Evolutionary conservation across 2,888 invertebrate species (phyloP).

Genomic region (Agriotes lineatus): DNA sequence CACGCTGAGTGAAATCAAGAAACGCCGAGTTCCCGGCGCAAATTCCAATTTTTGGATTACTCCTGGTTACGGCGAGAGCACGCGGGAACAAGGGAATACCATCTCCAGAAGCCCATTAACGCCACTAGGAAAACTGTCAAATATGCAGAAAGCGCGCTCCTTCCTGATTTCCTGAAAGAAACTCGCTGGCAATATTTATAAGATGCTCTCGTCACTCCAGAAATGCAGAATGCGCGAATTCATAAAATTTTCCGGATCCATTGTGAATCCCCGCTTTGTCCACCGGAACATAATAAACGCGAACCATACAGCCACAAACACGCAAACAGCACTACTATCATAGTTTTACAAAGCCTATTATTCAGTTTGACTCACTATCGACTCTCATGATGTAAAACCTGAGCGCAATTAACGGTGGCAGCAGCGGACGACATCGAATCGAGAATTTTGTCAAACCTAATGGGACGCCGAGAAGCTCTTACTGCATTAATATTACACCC

Average conservation of each 20-base stretch:
- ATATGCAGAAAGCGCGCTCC: constrained; percentile 32
- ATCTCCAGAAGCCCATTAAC: constrained; percentile 8
- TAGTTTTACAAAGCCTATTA: constrained; percentile 3
- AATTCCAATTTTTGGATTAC: too few species aligned
- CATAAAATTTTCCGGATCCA: constrained; percentile 33
- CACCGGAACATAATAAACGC: not conserved
- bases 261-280: constrained; percentile 31
- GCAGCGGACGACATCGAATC: too few species aligned
- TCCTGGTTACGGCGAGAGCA: too few species aligned
- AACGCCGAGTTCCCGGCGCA: too few species aligned
- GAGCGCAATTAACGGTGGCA: too few species aligned
- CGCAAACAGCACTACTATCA: not conserved
- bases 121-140: constrained; percentile 34
- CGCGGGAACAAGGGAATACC: not conserved
- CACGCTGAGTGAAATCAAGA: too few species aligned
- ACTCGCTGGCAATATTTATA: constrained; percentile 37
- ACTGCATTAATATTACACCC: too few species aligned
- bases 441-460: too few species aligned
- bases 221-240: constrained; percentile 41
- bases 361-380: too few species aligned
- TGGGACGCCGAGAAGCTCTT: too few species aligned
- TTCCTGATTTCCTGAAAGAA: constrained; percentile 17
- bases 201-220: constrained; percentile 35
- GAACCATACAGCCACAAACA: not conserved
- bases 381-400: too few species aligned